Percentiles rank a stretch among this genome's conserved stretches.
These are phyloP conservation scores for Coptodon rendalli DNA, from an alignment of 2,113 vertebrate genomes.

Conservation along the genomic window DNA sequence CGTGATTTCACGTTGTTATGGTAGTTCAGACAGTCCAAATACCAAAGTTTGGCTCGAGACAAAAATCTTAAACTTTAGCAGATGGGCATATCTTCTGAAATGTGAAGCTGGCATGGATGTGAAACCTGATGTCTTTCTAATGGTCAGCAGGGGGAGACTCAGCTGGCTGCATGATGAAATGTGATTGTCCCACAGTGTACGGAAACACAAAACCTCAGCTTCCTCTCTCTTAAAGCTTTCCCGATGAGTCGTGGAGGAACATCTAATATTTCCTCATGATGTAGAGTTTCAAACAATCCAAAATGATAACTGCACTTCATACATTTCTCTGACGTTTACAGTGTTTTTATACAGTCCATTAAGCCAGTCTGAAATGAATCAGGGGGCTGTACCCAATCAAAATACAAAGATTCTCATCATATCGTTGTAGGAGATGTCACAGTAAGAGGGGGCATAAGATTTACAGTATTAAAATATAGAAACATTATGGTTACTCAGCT, in stretches of 20 bases:
- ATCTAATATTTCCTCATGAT: not conserved
- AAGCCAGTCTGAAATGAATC: not conserved
- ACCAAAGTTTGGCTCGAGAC: not conserved
- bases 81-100: not conserved
- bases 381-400: not conserved
- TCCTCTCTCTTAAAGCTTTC: not conserved
- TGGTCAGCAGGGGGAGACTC: not conserved
- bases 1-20: not conserved
- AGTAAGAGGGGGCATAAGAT: not conserved
- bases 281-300: not conserved
- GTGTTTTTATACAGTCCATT: not conserved
- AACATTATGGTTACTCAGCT: not conserved
- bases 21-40: not conserved
- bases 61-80: not conserved
- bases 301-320: too few species aligned
- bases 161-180: not conserved
- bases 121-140: not conserved
- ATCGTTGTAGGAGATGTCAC: not conserved
- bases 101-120: not conserved
- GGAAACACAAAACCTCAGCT: not conserved
- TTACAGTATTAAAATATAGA: not conserved
- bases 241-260: not conserved
- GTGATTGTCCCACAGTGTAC: not conserved
- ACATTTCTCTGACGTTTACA: not conserved
- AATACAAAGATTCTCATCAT: not conserved